A percentile compares a stretch with the other conserved stretches of the same genome.
Conservation (phyloP, 2,797 vertebrate genomes). For the Botia kubotai region DNA sequence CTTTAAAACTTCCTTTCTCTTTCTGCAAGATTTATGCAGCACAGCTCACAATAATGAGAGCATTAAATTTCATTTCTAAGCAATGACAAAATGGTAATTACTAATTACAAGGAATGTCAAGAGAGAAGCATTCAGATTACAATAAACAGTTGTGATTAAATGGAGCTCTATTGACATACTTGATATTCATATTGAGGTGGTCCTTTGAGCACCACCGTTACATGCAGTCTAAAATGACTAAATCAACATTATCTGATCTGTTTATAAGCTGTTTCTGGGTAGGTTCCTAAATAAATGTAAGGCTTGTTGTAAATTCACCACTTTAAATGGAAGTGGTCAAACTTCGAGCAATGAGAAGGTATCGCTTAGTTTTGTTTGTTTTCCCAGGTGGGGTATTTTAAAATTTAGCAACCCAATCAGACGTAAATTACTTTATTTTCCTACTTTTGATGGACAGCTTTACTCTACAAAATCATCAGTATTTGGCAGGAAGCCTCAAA, state of each 20-base stretch:
- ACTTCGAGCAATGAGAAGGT: neutral
- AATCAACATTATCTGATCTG: neutral
- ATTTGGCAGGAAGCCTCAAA: neutral
- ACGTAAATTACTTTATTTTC: neutral
- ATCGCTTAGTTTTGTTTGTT: neutral
- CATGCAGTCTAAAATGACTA: neutral
- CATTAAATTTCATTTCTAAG: slow-evolving; percentile 3
- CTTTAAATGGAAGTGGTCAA: neutral
- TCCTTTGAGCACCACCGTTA: neutral
- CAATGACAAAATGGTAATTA: slow-evolving; percentile 14
- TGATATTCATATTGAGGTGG: neutral
- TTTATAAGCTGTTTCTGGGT: neutral
- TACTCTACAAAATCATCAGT: neutral
- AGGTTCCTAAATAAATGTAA: neutral
- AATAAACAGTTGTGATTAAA: neutral
- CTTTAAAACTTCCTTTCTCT: neutral
- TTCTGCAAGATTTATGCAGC: neutral
- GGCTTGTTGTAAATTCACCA: neutral
- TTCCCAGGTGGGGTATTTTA: slow-evolving; percentile 5
- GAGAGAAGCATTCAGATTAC: slow-evolving; percentile 10
- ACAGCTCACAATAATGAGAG: slow-evolving; percentile 9
- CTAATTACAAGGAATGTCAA: slow-evolving; percentile 24
- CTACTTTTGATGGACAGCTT: neutral
- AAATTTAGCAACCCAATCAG: neutral
- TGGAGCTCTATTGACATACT: neutral